phyloP scores from a whole-genome alignment of 2,797 vertebrate species.

The Myotis daubentonii region DNA sequence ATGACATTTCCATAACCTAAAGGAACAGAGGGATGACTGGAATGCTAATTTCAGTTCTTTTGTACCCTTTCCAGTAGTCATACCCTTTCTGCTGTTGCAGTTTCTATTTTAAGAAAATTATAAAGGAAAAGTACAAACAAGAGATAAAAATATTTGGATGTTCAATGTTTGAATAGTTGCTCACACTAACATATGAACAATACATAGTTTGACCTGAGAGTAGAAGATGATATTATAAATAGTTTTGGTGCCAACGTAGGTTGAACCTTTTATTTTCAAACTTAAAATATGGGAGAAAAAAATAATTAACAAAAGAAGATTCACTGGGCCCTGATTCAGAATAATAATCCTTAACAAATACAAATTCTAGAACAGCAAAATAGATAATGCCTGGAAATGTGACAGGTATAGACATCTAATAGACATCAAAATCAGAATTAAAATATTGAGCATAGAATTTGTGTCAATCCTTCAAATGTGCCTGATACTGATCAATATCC shows the following conservation, averaged over 20 bases:
- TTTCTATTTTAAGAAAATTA: not conserved
- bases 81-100: not conserved
- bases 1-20: not conserved
- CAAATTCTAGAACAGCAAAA: not conserved
- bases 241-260: not conserved
- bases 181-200: not conserved
- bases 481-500: not conserved
- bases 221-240: constrained; percentile 6
- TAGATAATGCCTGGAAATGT: not conserved
- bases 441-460: not conserved
- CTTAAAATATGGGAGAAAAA: not conserved
- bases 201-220: not conserved
- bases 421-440: not conserved
- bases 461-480: not conserved
- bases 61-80: not conserved
- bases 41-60: not conserved
- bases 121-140: constrained; percentile 13
- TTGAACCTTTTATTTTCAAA: not conserved
- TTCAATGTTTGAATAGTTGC: not conserved
- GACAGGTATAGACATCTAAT: not conserved
- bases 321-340: not conserved
- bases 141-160: not conserved
- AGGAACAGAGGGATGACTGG: not conserved
- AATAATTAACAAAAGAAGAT: not conserved
- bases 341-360: not conserved